Base-by-base conservation (phyloP, 2,797 vertebrate species). In the Distichodus sexfasciatus region DNA sequence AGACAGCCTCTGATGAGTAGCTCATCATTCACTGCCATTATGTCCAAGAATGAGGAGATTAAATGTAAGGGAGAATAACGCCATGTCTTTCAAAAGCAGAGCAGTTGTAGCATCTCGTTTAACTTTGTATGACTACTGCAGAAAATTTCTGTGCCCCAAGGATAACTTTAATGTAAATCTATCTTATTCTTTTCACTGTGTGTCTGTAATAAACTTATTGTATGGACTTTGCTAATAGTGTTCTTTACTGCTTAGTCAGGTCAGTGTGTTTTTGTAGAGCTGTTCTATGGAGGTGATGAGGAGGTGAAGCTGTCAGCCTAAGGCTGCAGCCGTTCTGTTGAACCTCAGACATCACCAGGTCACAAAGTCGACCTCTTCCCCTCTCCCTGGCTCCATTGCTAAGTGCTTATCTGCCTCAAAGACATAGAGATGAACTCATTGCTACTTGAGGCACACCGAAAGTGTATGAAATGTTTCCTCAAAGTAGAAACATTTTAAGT, bases 301-400 rank as follows among this genome's bases (percentile, higher is more conserved):
- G 76, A 55, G 55, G 72, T 71, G 46, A 53, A 73, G 62, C 73
- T 81, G 77, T 82, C 77, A 79, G 71, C 72, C 38, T 31, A 78
- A 85, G 85, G 70, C 23, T 40, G 44, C 60, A 24, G 67, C 79
- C 83, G 80, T 77, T 82, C 80, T 81, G 87, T 85, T 88, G 83
- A 89, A 88, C 87, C 74, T 60, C 35, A 81, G 84, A 77, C 87
- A 74, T 71, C 69, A 85, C 85, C 78, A 84, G 81, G 81, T 84
- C 82, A 67, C 48, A 63, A 67, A 83, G 61, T 82, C 83, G 38
- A 66, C 61, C 69, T 69, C 41, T 58, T 43, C 8, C 38, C 36
- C 66, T 62, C 43, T 60, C 41, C 12, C 17, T 44, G 19, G 35
- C 51, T 51, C 17, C 46, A 58, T 63, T 28, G 12, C 57, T 51